Base-by-base conservation (phyloP, 2,797 vertebrate species). In the Urophycis tenuis region DNA sequence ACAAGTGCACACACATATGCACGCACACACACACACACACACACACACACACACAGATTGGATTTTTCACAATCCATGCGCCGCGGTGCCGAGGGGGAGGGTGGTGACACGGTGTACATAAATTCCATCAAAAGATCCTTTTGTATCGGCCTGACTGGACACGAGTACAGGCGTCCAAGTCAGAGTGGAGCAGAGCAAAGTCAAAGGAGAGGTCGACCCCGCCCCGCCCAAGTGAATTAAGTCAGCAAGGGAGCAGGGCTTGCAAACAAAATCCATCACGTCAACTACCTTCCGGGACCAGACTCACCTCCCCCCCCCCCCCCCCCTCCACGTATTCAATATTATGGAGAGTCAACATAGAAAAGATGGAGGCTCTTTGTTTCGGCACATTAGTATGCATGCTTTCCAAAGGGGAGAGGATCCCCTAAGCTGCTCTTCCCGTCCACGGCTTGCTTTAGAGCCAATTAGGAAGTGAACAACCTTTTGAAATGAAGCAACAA, bases 391-490 rank as follows among this genome's bases (percentile, higher is more conserved):
- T 85, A 85, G 81, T 87, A 91, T 86, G 90, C 85, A 91, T 90
- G 87, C 78, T 86, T 88, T 87, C 87, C 85, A 87, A 89, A 85
- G 88, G 81, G 87, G 87, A 85, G 73, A 81, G 45, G 82, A 82
- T 78, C 80, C 45, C 80, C 86, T 77, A n/a, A 77, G 83, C 86
- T 78, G 74, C 83, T 81, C 79, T 85, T 86, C 78, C 85, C 83
- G 83, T 75, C 79, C 81, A 83, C 33, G 72, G 77, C 83, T 82
- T 90, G 83, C 86, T 89, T 91, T 88, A 89, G 32, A 89, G 64
- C 34, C 77, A 83, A 89, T 89, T 87, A 89, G 87, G 78, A 89
- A 91, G 91, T 90, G 75, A 90, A 83, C 86, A 77, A 22, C 75
- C 71, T 77, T 85, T 83, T 85, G 81, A 84, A 88, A 84, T 86